phyloP scores from a whole-genome alignment of 2,888 invertebrate species.

The Tetranychus piercei region DNA sequence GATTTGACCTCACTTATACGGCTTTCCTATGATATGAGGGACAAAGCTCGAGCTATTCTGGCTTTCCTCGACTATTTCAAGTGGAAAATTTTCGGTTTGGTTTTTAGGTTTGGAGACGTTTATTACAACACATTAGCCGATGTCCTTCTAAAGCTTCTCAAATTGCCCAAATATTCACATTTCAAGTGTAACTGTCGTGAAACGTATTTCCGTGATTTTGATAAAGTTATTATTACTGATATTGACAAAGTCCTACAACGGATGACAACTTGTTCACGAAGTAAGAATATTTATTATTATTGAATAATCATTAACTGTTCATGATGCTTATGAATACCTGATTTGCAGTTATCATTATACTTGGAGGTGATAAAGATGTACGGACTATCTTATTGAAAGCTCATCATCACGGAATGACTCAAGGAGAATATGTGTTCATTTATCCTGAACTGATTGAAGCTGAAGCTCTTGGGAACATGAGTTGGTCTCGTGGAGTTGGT shows the following conservation, averaged over 20 bases:
- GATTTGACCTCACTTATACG: slow-evolving; percentile 25
- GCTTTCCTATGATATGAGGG: slow-evolving; percentile 26
- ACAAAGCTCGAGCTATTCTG: slow-evolving; percentile 26
- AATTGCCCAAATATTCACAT: slow-evolving; percentile 7
- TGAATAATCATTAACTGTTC: too few species aligned
- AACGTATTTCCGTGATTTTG: slow-evolving; percentile 21
- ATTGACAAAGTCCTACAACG: slow-evolving; percentile 22
- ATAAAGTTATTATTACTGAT: slow-evolving; percentile 25
- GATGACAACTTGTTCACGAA: slow-evolving; percentile 25
- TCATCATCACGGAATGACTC: slow-evolving; percentile 24
- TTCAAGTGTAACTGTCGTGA: slow-evolving; percentile 23
- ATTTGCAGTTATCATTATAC: slow-evolving; percentile 25
- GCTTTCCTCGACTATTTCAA: slow-evolving; percentile 25
- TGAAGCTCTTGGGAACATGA: slow-evolving; percentile 27
- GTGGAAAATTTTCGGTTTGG: slow-evolving; percentile 25
- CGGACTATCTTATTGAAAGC: slow-evolving; percentile 26
- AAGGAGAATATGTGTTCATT: slow-evolving; percentile 26
- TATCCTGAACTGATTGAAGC: slow-evolving; percentile 26
- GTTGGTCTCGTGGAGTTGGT: slow-evolving; percentile 26
- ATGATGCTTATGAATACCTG: too few species aligned
- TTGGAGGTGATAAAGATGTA: slow-evolving; percentile 27
- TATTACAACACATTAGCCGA: slow-evolving; percentile 25
- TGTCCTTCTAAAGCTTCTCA: slow-evolving; percentile 17
- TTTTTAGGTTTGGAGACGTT: slow-evolving; percentile 24
- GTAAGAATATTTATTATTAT: slow-evolving; percentile 17